A percentile compares a stretch with the other conserved stretches of the same genome.
Evolutionary conservation across 2,888 invertebrate genomes (phyloP).

Genomic region (Coelinius sp.): DNA sequence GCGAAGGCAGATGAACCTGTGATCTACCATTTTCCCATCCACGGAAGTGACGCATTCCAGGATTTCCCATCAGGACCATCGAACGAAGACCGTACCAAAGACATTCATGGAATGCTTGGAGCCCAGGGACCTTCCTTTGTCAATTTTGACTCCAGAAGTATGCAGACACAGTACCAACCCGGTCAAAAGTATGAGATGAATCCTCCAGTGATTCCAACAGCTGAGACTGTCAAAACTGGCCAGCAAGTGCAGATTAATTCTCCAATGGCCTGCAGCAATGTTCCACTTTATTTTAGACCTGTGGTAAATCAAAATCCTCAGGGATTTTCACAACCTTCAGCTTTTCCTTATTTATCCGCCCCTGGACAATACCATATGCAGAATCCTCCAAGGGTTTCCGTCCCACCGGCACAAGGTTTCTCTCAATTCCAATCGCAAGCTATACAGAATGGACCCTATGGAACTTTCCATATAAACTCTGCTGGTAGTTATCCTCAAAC

Average conservation of each 20-base stretch:
- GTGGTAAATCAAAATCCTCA: slow-evolving; percentile 9
- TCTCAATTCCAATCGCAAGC: slow-evolving; percentile 17
- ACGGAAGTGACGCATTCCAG: neutral
- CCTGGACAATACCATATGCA: slow-evolving; percentile 26
- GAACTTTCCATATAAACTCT: slow-evolving; percentile 15
- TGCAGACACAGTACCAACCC: neutral
- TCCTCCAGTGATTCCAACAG: slow-evolving; percentile 49
- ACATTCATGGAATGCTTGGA: neutral
- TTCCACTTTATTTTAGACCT: slow-evolving; percentile 53
- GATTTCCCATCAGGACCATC: neutral
- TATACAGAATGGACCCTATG: slow-evolving; percentile 9
- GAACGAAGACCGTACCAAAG: neutral
- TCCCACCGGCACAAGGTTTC: slow-evolving; percentile 40
- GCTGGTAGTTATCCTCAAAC: slow-evolving; percentile 3
- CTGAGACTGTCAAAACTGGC: slow-evolving; percentile 58
- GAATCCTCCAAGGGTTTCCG: slow-evolving; percentile 31
- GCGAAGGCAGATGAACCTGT: slow-evolving; percentile 1
- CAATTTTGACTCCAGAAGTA: neutral
- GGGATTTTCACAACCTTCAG: neutral
- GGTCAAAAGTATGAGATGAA: slow-evolving; percentile 35
- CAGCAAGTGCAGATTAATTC: slow-evolving; percentile 60
- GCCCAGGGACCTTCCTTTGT: neutral
- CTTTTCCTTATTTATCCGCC: neutral
- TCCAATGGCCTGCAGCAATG: slow-evolving; percentile 41
- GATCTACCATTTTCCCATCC: neutral